Base-by-base conservation (phyloP, 2,888 invertebrate species). In the Phyllotreta striolata region DNA sequence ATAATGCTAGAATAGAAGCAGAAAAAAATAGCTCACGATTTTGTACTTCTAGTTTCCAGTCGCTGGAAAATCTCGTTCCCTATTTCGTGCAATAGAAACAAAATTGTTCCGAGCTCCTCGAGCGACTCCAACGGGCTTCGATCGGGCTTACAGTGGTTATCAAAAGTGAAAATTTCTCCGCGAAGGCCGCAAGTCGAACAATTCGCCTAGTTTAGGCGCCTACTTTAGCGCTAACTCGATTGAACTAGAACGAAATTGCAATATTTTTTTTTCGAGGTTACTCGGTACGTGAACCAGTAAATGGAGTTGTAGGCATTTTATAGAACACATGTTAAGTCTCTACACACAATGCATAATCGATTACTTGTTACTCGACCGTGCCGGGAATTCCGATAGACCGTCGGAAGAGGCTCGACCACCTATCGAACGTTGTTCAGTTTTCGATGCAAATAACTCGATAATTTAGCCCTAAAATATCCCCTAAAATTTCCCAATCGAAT, bases 221-320 rank as follows among this genome's bases (percentile, higher is more conserved):
- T 59, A 60, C 57, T 58, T 60, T 64, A 66, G 61, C 63, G 66
- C 68, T 68, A 66, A 66, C 62, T 63, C 63, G 39, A 39, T 40
- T 64, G 66, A 72, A 72, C 66, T 69, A 63, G 72, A 67, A 68
- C 70, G 66, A 69, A 66, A 62, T 60, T 62, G 63, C 66, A 64
- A 71, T 72, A 68, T 66, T 63, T 70, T 68, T 70, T 68, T 69
- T 72, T 73, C 65, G 69, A 72, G 74, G 73, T 71, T 73, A 71
- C 65, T 68, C 68, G 71, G 69, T 72, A 72, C 70, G 71, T 73
- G 70, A 69, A 73, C 71, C 67, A 70, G 70, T 73, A 72, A 73
- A 74, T 73, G 69, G 69, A 67, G 70, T 70, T 69, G 72, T 73
- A 70, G 64, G 74, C 73, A 70, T 68, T 70, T 69, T 72, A 72